Evolutionary conservation across 2,113 vertebrate species (phyloP).

Genomic region (Nanorana parkeri): DNA sequence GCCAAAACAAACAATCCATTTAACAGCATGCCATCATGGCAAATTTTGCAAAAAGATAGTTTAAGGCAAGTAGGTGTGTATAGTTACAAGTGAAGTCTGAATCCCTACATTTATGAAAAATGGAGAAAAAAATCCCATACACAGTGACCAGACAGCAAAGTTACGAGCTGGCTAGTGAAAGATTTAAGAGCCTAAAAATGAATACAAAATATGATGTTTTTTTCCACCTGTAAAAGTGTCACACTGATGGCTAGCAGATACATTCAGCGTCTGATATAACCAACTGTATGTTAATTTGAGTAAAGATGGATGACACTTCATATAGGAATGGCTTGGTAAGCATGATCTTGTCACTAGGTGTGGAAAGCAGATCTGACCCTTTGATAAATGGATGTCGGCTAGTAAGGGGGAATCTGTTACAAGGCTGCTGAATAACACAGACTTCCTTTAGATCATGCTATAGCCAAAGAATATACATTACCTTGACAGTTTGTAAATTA

Average conservation of each 20-base stretch:
- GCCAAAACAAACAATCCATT: not conserved
- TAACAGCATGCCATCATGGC: not conserved
- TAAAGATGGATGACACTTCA: conserved; percentile 66
- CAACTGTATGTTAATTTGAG: conserved; percentile 34
- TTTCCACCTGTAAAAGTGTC: conserved; percentile 33
- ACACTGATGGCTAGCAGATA: conserved; percentile 6
- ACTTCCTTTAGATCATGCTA: not conserved
- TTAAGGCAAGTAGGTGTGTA: not conserved
- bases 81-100: not conserved
- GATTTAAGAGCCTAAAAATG: not conserved
- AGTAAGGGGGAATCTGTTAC: conserved; percentile 56
- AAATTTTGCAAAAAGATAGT: not conserved
- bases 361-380: conserved; percentile 43
- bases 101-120: too few species aligned
- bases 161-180: not conserved
- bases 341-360: conserved; percentile 62
- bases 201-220: not conserved
- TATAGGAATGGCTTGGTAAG: conserved; percentile 61
- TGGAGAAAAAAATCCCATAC: not conserved
- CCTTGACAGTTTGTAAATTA: too few species aligned
- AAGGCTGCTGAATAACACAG: not conserved
- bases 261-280: conserved; percentile 22
- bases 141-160: not conserved
- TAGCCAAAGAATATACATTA: too few species aligned
- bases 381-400: conserved; percentile 54